A percentile compares a stretch with the other conserved stretches of the same genome.
These are phyloP conservation scores for Grammomys surdaster DNA, from an alignment of 2,113 vertebrate genomes.

Conservation along the genomic window DNA sequence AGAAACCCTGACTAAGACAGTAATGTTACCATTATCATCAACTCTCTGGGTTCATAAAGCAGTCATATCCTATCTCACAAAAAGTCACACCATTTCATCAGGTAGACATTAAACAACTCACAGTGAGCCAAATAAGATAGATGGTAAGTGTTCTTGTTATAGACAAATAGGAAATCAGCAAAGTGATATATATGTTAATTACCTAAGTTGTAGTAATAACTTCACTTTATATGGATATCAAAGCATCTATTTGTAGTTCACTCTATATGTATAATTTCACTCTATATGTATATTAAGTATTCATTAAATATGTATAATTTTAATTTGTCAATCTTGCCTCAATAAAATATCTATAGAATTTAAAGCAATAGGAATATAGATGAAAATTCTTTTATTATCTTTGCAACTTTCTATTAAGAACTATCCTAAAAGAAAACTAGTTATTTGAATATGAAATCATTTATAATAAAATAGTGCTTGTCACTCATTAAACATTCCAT, in stretches of 20 bases:
- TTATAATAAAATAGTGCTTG: not conserved
- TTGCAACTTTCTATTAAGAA: not conserved
- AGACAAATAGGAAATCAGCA: not conserved
- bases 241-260: not conserved
- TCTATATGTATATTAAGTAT: not conserved
- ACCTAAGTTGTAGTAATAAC: not conserved
- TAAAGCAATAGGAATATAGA: not conserved
- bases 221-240: not conserved
- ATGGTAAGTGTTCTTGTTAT: not conserved
- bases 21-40: not conserved
- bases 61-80: not conserved
- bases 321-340: not conserved
- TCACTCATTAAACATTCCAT: not conserved
- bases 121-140: not conserved
- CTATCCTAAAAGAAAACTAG: constrained; percentile 6
- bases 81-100: not conserved
- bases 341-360: not conserved
- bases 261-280: not conserved
- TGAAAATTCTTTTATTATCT: not conserved
- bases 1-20: no score
- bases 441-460: not conserved
- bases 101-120: not conserved
- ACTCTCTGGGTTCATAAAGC: not conserved
- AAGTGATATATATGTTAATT: not conserved
- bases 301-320: not conserved